Evolutionary conservation across 2,888 invertebrate species (phyloP).

Genomic region (Notodonta dromedarius): DNA sequence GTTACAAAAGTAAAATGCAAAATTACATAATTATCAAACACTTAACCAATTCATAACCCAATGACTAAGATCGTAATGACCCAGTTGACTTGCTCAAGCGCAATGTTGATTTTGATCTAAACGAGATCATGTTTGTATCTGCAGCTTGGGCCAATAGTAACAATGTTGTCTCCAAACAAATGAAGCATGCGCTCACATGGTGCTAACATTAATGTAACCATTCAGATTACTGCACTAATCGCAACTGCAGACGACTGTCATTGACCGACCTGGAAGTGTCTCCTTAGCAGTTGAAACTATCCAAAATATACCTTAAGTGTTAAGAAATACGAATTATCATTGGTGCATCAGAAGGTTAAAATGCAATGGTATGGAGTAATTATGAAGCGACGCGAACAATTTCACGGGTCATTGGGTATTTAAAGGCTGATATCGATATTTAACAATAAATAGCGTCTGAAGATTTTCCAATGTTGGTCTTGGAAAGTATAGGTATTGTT

Average conservation of each 20-base stretch:
- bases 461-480: slow-evolving; percentile 9
- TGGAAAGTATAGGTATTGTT: no score
- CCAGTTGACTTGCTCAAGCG: slow-evolving; percentile 42
- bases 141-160: slow-evolving; percentile 28
- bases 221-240: slow-evolving; percentile 62
- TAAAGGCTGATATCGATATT: slow-evolving; percentile 39
- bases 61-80: slow-evolving; percentile 45
- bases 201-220: slow-evolving; percentile 54
- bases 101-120: slow-evolving; percentile 61
- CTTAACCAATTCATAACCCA: slow-evolving; percentile 6
- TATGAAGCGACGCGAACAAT: slow-evolving; percentile 56
- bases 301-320: slow-evolving; percentile 25
- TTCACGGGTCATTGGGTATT: slow-evolving; percentile 61
- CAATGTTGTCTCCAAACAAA: slow-evolving; percentile 47
- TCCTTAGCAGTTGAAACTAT: slow-evolving; percentile 21
- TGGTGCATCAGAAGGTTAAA: slow-evolving; percentile 33
- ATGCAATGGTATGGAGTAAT: slow-evolving; percentile 55
- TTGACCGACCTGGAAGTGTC: slow-evolving; percentile 59
- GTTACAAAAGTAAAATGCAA: no score
- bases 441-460: slow-evolving; percentile 21
- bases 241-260: slow-evolving; percentile 70
- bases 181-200: slow-evolving; percentile 49
- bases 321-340: slow-evolving; percentile 17
- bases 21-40: not conserved
- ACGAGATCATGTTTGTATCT: slow-evolving; percentile 45